Evolutionary conservation across 37 sponge, comb jelly and placozoan species (phyloP), one percentile per base, ranked within the genome.

Genomic region (Cliona cf. orientalis): DNA sequence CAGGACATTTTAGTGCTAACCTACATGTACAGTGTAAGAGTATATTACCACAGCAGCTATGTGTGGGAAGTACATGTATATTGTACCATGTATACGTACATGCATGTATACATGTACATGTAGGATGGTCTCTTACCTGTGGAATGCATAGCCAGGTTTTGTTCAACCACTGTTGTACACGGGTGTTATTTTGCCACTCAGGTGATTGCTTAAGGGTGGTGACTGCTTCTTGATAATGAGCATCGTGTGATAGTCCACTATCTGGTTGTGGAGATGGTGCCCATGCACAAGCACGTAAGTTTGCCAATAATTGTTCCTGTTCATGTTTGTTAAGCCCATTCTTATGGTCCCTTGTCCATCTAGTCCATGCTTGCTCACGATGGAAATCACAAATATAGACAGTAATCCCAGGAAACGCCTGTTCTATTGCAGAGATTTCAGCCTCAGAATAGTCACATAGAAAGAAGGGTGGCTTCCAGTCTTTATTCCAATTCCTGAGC

Each of bases 301-400:
- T 25, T 7, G 22, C 25, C 22, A 81, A 42, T 28, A 81, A 42
- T 5, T 7, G 3, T 23, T 81, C 82, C 31, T 26, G 63, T 69
- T 71, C 63, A 4, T 69, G 60, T 19, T 29, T 56, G 7, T 67
- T 74, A 53, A 83, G 84, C 35, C 84, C 84, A 74, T 83, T 66
- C 35, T 83, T 73, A 63, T 46, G 55, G 60, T 66, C 71, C 55
- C 39, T 60, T 39, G 71, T 66, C 87, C 87, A 86, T 26, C 87
- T 29, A 9, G 22, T 64, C 87, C 87, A 86, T 12, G 70, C 66
- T 34, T 79, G 87, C 58, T 86, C 87, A 12, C 72, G 46, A 46
- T 85, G 86, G 37, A 85, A 85, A 59, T 85, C 86, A 85, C 86
- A 85, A 25, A 79, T 26, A 26, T 80, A 86, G 22, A 78, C 79